Evolutionary conservation across 2,113 vertebrate genomes (phyloP), one percentile per base, ranked within the genome.

Genomic region (Microcebus ravelobensis): DNA sequence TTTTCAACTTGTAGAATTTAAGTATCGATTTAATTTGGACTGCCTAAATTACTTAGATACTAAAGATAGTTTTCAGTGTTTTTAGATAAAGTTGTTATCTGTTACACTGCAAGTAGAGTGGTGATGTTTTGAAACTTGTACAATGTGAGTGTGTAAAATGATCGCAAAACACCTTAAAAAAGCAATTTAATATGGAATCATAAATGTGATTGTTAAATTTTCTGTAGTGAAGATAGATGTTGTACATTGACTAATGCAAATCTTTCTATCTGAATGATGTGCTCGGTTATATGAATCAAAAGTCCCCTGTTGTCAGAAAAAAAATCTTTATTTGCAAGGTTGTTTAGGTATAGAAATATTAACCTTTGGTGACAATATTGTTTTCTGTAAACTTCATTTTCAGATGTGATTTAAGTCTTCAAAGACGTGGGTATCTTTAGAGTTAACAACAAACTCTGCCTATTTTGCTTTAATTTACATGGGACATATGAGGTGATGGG

Each of bases 261-360:
- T 71, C 4, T 88, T 88, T 20, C 14, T 55, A 23, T 82, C 18
- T 89, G 39, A 63, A 21, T 86, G 6, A 65, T 91, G 89, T 93
- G 1, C 15, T 95, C 84, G 39, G 18, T 45, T 96, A 63, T 77
- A 45, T 21, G 55, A 95, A 92, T 85, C 85, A 81, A 94, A 74
- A 48, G 31, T 42, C 67, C 14, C 8, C 7, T 57, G 2, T 94
- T 87, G 92, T 95, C 2, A 25, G 39, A 76, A 8, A 50, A 86
- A 3, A 79, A 13, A 8, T 83, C 45, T 92, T 91, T 91, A 81
- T 86, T 96, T 97, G n/a, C 39, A 90, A 94, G 7, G 31, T 86
- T 36, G 8, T 68, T 65, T 70, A 92, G n/a, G 3, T 82, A 63
- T 73, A 73, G 42, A 96, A 59, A 87, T 59, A 70, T 59, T 17